phyloP scores from a whole-genome alignment of 1,140 invertebrate genomes.

The Drosophila aff. region DNA sequence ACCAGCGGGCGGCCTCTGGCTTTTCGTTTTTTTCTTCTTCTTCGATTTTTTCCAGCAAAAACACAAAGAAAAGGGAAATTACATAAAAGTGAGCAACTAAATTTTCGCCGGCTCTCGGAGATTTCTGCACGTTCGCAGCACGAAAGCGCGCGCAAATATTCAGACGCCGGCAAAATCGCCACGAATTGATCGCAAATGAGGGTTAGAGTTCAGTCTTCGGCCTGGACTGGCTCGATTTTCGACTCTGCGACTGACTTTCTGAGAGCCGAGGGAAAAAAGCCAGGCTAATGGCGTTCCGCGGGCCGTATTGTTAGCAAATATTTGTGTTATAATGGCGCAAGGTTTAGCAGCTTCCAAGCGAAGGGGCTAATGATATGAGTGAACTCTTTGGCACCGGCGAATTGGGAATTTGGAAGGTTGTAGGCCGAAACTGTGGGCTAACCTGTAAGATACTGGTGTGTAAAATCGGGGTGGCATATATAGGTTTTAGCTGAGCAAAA shows the following conservation, averaged over 20 bases:
- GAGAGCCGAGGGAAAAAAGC: slow-evolving; percentile 20
- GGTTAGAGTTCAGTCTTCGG: slow-evolving; percentile 72
- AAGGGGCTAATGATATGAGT: slow-evolving; percentile 75
- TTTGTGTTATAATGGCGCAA: slow-evolving; percentile 82
- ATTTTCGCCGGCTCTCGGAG: slow-evolving; percentile 59
- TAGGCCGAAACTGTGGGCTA: slow-evolving; percentile 9
- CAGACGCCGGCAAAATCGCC: slow-evolving; percentile 75
- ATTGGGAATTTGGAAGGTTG: slow-evolving; percentile 3
- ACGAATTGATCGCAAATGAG: slow-evolving; percentile 84
- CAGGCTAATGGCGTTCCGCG: slow-evolving; percentile 70
- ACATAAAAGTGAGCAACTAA: slow-evolving; percentile 84
- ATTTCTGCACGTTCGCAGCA: slow-evolving; percentile 78
- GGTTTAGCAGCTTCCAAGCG: slow-evolving; percentile 57
- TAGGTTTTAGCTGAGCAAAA: not conserved
- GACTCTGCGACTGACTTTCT: not conserved
- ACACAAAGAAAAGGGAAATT: slow-evolving; percentile 80
- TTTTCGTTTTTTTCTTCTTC: slow-evolving; percentile 16
- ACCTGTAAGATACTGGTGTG: not conserved
- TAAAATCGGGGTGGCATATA: not conserved
- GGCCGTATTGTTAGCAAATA: slow-evolving; percentile 81
- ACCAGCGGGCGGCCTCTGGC: slow-evolving; percentile 67
- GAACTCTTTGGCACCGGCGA: slow-evolving; percentile 55
- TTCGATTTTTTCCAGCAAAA: slow-evolving; percentile 31
- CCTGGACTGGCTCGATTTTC: slow-evolving; percentile 26
- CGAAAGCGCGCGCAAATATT: slow-evolving; percentile 71